These are phyloP conservation scores for Oreochromis tanganicae DNA, from an alignment of 2,113 vertebrate species.

Conservation along the genomic window DNA sequence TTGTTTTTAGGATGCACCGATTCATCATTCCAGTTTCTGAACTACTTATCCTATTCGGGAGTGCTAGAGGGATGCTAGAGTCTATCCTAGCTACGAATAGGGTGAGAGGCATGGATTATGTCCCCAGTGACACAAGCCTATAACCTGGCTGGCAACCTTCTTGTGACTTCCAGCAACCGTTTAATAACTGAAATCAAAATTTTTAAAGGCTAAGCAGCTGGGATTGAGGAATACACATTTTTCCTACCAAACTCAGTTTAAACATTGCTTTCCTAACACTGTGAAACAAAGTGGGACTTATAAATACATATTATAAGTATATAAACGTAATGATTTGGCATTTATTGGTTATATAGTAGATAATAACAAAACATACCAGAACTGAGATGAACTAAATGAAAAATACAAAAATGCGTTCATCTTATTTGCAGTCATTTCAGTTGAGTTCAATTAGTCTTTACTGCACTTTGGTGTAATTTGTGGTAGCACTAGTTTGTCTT, in stretches of 20 bases:
- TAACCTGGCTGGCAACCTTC: background rate
- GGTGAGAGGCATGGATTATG: background rate
- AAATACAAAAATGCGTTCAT: background rate
- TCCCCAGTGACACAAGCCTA: background rate
- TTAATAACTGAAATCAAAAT: background rate
- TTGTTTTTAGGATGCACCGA: background rate
- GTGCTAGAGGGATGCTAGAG: background rate
- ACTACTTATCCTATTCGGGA: background rate
- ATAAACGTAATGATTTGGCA: accelerated
- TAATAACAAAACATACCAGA: background rate
- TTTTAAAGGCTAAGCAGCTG: background rate
- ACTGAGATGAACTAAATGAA: background rate
- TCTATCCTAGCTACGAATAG: background rate
- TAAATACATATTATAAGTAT: background rate
- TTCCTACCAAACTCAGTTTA: background rate
- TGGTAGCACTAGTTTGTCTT: background rate
- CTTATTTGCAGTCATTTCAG: background rate
- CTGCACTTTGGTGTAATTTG: background rate
- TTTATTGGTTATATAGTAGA: background rate
- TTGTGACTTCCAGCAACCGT: background rate
- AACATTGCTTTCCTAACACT: background rate
- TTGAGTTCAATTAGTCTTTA: background rate
- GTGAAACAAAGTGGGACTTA: background rate
- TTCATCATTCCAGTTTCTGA: background rate
- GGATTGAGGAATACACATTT: background rate